phyloP scores from a whole-genome alignment of 1,140 invertebrate genomes.

The Drosophila serrata region DNA sequence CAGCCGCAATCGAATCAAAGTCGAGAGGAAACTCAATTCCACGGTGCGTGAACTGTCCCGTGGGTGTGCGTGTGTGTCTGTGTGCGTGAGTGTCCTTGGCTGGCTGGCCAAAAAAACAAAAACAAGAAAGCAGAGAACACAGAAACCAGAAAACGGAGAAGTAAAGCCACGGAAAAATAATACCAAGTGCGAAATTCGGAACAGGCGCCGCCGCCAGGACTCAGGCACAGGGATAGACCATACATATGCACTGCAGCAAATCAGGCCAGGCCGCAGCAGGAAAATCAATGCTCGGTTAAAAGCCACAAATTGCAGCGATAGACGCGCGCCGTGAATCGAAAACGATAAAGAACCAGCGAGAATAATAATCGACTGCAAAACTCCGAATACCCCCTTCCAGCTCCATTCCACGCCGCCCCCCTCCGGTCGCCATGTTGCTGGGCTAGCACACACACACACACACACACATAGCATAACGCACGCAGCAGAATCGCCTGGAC shows the following conservation, averaged over 20 bases:
- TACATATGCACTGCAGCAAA: constrained; percentile 36
- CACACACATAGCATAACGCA: constrained; percentile 33
- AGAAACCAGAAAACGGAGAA: constrained; percentile 1
- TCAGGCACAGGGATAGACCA: constrained; percentile 13
- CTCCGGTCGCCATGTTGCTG: constrained; percentile 67
- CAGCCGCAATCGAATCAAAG: constrained; percentile 55
- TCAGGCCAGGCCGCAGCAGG: constrained; percentile 59
- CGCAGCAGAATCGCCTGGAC: constrained; percentile 27
- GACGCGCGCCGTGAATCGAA: constrained; percentile 43
- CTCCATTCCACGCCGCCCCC: constrained; percentile 6
- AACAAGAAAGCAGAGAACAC: constrained; percentile 30
- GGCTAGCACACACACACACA: constrained; percentile 58
- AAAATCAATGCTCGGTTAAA: constrained; percentile 75
- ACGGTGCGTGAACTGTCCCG: constrained; percentile 43
- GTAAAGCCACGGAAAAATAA: constrained; percentile 24
- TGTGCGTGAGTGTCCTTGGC: constrained; percentile 64
- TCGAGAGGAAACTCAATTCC: constrained; percentile 43
- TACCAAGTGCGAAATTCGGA: constrained; percentile 45
- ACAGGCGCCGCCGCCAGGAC: constrained; percentile 37
- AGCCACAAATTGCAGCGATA: constrained; percentile 66
- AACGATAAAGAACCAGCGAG: constrained; percentile 34
- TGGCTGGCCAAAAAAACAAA: constrained; percentile 52
- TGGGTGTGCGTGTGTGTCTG: constrained; percentile 33
- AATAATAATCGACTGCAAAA: constrained; percentile 42
- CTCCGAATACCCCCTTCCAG: constrained; percentile 35